Evolutionary conservation across 1,140 invertebrate genomes (phyloP), one percentile per base, ranked within the genome.

Genomic region (Heliconius melpomene): DNA sequence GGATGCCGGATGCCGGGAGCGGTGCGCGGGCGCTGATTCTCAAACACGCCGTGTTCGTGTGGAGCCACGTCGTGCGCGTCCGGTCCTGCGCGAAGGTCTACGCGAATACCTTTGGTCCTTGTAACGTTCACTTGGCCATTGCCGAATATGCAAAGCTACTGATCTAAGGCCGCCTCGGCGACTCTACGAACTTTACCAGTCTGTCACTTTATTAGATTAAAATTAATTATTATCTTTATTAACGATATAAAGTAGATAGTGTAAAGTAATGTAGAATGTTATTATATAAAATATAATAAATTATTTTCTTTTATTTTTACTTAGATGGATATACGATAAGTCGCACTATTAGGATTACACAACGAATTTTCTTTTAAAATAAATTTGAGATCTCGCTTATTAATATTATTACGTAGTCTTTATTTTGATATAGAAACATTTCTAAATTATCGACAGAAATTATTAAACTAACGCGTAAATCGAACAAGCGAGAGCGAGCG

Each of bases 341-440:
- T 93, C 88, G 90, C 90, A 93, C 88, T 91, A 91, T 92, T 92
- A 92, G 89, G 90, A 94, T 94, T 87, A 94, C 88, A 92, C 90
- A 93, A 94, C 86, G 91, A 93, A 94, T 93, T 92, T 92, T 78
- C 6, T 46, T 82, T 93, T 91, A 89, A 94, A 93, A 93, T 92
- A 93, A 93, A 94, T 93, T 94, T 94, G 93, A 94, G 93, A 94
- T 94, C 93, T 94, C 92, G 93, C 93, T 94, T 94, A 94, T 84
- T 83, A 82, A 79, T 82, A 82, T 89, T 90, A 93, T 94, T 94
- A 94, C 89, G 91, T 94, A 93, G 92, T 93, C 93, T 93, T 93
- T 92, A 89, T 89, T 92, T 88, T 93, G 92, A 94, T 93, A 93
- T 92, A 93, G 90, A 93, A 90, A 92, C 89, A 90, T 89, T 83